Evolutionary conservation across 2,888 invertebrate genomes (phyloP), one percentile per base, ranked within the genome.

Genomic region (Apamea epomidion): DNA sequence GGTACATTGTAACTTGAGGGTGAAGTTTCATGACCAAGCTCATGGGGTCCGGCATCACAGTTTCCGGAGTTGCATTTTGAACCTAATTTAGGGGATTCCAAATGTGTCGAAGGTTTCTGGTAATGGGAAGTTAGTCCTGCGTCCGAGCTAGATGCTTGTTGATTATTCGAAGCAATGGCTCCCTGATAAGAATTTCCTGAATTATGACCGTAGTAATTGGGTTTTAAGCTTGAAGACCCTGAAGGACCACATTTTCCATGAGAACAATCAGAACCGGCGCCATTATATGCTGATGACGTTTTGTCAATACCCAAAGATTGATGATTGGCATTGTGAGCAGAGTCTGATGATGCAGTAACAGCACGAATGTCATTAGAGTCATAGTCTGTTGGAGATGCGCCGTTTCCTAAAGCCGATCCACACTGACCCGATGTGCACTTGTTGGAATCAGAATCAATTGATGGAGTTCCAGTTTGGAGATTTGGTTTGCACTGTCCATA

Each of bases 61-160:
- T 90, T 90, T 58, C 89, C 91, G 7, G 87, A 86, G 14, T 80
- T 84, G 64, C 92, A 92, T 69, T 81, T 84, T 64, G 88, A 74
- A 74, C 85, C 92, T 76, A 92, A 78, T 89, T 94, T 95, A 29
- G 96, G 96, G 37, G 94, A 89, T 80, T 93, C 93, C 78, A 95
- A 92, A 84, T 92, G 86, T 78, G 83, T 88, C 48, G 93, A 87
- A n/a, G 96, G 95, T 88, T 91, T 90, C 79, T 89, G 90, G 62
- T 88, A 83, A 60, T 81, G 84, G 60, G 86, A 74, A 45, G 80
- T 82, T 67, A 89, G 51, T 67, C 82, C 90, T 62, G 78, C 78
- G 65, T 79, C 73, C 16, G 78, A 68, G 45, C 72, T 76, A 42
- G 82, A 71, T 68, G 89, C 69, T 73, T 87, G 81, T 74, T 87